These are phyloP conservation scores for Spermophilus dauricus DNA, from an alignment of 2,113 vertebrate species.

Conservation along the genomic window DNA sequence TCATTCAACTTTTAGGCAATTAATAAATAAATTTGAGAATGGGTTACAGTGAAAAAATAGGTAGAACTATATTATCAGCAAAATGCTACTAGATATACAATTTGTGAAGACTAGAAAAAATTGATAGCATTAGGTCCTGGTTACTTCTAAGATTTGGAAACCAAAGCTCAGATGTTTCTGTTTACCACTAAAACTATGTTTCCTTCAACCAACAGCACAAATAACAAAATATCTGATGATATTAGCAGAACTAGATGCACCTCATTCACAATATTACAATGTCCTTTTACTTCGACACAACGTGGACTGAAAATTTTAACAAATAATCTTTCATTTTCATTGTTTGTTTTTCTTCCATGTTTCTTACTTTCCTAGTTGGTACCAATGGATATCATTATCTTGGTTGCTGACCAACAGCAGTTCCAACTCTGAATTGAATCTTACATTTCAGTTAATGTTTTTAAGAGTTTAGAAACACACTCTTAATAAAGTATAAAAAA, in stretches of 20 bases:
- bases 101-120: neutral
- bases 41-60: neutral
- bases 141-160: constrained; percentile 24
- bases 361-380: constrained; percentile 42
- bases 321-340: neutral
- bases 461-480: constrained; percentile 50
- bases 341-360: constrained; percentile 4
- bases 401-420: neutral
- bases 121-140: neutral
- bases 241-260: neutral
- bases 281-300: neutral
- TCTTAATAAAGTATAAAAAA: neutral
- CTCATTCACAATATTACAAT: neutral
- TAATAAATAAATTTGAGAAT: constrained; percentile 18
- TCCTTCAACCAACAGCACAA: constrained; percentile 11
- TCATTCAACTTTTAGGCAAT: neutral
- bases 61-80: neutral
- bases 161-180: constrained; percentile 10
- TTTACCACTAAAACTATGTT: neutral
- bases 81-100: neutral
- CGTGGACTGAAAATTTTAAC: neutral
- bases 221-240: neutral
- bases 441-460: constrained; percentile 19
- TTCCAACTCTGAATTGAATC: neutral
- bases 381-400: neutral